Evolutionary conservation across 2,888 invertebrate genomes (phyloP).

Genomic region (Vannuccia rotundouncinata): DNA sequence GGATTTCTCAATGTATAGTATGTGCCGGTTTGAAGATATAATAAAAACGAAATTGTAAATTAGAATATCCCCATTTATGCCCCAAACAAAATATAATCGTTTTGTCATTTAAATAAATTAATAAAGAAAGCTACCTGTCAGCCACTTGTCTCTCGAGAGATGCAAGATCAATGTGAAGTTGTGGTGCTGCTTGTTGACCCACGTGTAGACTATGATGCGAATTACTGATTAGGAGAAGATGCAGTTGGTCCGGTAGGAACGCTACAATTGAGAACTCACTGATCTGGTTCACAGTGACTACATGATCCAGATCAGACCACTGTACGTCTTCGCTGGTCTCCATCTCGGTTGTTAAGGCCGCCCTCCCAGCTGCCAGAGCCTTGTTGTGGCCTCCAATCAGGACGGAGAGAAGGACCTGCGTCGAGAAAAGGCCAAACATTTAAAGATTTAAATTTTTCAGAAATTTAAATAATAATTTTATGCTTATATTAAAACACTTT

Average conservation of each 20-base stretch:
- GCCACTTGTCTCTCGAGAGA: constrained; percentile 7
- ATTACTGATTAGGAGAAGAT: not conserved
- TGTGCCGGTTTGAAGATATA: no score
- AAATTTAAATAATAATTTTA: no score
- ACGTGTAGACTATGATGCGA: not conserved
- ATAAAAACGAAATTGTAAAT: no score
- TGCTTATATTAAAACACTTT: no score
- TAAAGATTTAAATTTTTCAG: no score
- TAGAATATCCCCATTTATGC: no score
- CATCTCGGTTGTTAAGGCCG: not conserved
- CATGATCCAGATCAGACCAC: no score
- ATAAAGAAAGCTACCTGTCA: no score
- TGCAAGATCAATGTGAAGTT: not conserved
- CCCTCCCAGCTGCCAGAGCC: not conserved
- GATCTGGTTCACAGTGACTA: not conserved
- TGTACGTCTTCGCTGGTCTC: not conserved
- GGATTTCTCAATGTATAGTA: no score
- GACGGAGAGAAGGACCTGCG: not conserved
- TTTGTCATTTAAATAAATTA: no score
- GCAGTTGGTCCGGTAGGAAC: not conserved
- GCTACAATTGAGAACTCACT: not conserved
- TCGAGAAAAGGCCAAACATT: no score
- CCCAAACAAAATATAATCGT: no score
- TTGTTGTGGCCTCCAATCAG: not conserved
- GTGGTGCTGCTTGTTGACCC: not conserved